Percentiles rank a stretch among this genome's conserved stretches.
Conservation (phyloP, 2,797 vertebrate species). For the Pempheris klunzingeri region DNA sequence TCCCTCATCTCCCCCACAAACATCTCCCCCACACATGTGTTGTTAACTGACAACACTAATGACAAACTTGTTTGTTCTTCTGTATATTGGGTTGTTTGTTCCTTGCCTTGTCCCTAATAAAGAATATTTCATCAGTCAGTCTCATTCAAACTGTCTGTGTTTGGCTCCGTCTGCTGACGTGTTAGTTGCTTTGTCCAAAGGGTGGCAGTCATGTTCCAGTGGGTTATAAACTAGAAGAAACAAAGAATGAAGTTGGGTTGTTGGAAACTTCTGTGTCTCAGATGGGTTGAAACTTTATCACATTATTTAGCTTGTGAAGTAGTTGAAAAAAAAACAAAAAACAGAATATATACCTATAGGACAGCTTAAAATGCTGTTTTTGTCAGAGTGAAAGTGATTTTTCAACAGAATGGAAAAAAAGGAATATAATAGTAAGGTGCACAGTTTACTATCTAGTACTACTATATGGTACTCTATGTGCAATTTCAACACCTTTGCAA, state of each 20-base stretch:
- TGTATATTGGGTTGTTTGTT: neutral
- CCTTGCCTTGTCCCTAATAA: slow-evolving; percentile 8
- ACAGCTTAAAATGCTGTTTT: neutral
- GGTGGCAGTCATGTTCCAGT: slow-evolving; percentile 56
- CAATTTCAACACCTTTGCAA: no score
- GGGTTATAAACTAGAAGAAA: neutral
- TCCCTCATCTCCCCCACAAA: neutral
- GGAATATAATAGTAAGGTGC: neutral
- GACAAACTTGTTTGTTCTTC: neutral
- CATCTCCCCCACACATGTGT: neutral
- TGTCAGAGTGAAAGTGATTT: no score
- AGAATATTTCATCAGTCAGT: slow-evolving; percentile 7
- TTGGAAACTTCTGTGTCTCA: neutral
- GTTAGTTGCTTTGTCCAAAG: slow-evolving; percentile 34
- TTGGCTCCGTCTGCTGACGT: neutral
- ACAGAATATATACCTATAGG: no score
- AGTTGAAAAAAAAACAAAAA: neutral
- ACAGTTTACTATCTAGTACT: no score
- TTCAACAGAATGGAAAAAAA: neutral
- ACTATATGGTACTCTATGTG: no score
- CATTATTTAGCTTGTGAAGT: neutral
- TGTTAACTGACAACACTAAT: neutral
- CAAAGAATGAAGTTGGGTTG: neutral
- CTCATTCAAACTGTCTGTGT: neutral
- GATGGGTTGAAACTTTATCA: neutral